A percentile compares a stretch with the other conserved stretches of the same genome.
phyloP scores from a whole-genome alignment of 2,113 vertebrate species.

The Paradisaea rubra region DNA sequence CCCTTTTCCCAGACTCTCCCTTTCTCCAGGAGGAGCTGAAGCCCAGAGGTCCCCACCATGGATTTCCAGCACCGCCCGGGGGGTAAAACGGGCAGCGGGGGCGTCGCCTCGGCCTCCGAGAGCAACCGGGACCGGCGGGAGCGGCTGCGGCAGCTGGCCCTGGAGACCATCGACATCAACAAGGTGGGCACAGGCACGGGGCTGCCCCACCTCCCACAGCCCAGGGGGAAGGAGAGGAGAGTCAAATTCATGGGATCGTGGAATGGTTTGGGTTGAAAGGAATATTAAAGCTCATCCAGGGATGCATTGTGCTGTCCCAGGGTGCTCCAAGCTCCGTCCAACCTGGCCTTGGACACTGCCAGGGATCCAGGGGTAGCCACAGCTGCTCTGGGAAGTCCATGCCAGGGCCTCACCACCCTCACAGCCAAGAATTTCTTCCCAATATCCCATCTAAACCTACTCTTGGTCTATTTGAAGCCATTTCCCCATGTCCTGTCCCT shows the following conservation, averaged over 20 bases:
- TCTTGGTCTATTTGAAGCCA: neutral
- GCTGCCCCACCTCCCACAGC: rapidly evolving
- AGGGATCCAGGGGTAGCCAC: neutral
- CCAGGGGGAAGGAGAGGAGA: neutral
- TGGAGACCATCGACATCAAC: slow-evolving; percentile 98
- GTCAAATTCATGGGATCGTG: rapidly evolving
- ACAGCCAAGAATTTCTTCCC: neutral
- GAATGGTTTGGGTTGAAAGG: neutral
- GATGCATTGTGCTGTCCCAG: rapidly evolving
- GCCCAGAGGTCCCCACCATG: slow-evolving; percentile 62
- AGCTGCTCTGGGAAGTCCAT: neutral
- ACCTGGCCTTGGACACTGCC: rapidly evolving
- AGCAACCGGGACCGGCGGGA: slow-evolving; percentile 93
- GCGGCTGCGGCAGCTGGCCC: slow-evolving; percentile 87
- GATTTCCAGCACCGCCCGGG: slow-evolving; percentile 97
- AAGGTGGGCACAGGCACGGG: slow-evolving; percentile 61
- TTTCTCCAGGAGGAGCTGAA: neutral
- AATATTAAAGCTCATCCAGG: neutral
- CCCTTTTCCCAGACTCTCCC: neutral
- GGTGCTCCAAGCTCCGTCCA: rapidly evolving
- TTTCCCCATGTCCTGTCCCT: neutral
- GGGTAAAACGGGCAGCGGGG: slow-evolving; percentile 94
- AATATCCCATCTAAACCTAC: neutral
- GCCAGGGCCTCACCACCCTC: rapidly evolving
- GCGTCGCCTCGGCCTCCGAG: slow-evolving; percentile 92